These are phyloP conservation scores for Aphidoletes aphidimyza DNA, from an alignment of 2,888 invertebrate genomes.

Conservation along the genomic window DNA sequence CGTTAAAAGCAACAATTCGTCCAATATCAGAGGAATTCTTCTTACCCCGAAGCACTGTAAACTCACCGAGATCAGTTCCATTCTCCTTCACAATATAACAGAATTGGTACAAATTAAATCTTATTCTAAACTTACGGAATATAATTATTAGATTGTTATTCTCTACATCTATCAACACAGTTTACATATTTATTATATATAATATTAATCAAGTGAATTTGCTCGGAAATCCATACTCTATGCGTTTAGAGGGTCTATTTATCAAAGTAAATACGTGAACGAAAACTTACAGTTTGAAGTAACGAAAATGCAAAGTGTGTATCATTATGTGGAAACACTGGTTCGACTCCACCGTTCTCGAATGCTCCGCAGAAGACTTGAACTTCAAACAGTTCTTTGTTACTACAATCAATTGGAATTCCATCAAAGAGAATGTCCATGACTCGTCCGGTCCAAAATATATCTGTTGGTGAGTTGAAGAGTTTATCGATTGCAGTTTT, in stretches of 20 bases:
- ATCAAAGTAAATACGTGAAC: no score
- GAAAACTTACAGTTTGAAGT: background rate
- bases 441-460: constrained; percentile 69
- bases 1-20: constrained; percentile 76
- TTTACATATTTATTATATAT: no score
- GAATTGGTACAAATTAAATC: no score
- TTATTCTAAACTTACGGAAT: no score
- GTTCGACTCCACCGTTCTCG: constrained; percentile 69
- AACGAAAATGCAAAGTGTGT: constrained; percentile 4
- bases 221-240: no score
- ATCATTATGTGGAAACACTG: background rate
- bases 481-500: constrained; percentile 78
- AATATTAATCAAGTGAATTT: no score
- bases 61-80: constrained; percentile 72
- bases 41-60: constrained; percentile 80
- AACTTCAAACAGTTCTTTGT: constrained; percentile 77
- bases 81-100: no score
- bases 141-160: no score
- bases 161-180: no score
- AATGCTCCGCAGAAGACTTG: constrained; percentile 78
- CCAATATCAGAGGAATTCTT: constrained; percentile 80
- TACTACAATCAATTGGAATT: constrained; percentile 76
- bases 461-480: constrained; percentile 71
- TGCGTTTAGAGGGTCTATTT: no score
- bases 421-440: constrained; percentile 81